Evolutionary conservation across 2,797 vertebrate genomes (phyloP), one percentile per base, ranked within the genome.

Genomic region (Poecile montanus): DNA sequence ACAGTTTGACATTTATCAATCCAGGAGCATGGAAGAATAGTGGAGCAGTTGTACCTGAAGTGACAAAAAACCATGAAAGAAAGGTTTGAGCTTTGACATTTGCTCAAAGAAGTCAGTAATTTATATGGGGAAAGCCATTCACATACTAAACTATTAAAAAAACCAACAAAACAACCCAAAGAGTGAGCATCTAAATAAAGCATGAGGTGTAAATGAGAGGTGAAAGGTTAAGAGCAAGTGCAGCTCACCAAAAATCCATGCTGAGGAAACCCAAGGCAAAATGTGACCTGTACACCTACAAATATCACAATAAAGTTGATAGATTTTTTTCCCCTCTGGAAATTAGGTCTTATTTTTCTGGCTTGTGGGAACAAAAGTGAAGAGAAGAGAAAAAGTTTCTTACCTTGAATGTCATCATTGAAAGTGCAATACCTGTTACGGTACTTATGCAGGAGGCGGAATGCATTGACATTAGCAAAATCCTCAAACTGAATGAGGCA

Each of bases 401-500:
- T 98, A 98, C 99, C 99, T 99, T 99, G 99, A 96, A 99, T 99
- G 96, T 99, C 99, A 86, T 99, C 99, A 50, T 99, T 99, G 97
- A 99, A 99, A 11, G 99, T 99, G 97, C 99, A 99, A 93, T 99
- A 99, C 73, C 98, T 97, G 96, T 99, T 98, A 85, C 98, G 98
- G 93, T 99, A 99, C 94, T 99, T 99, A 86, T 97, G 98, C 94
- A 99, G 98, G 77, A 99, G 98, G 62, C 98, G 99, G 97, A 99
- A 99, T 83, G 99, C 99, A 74, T 99, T 99, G 58, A 96, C 54
- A 65, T 99, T 99, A 91, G 99, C 99, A 97, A 99, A 99, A 97
- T 99, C 99, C 96, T 99, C 99, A 98, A 99, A 99, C 57, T 99
- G 99, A 97, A 99, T 99, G 79, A 99, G 98, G 95, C 99, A 99